Evolutionary conservation across 2,797 vertebrate species (phyloP), one percentile per base, ranked within the genome.

Genomic region (Echeneis naucrates): DNA sequence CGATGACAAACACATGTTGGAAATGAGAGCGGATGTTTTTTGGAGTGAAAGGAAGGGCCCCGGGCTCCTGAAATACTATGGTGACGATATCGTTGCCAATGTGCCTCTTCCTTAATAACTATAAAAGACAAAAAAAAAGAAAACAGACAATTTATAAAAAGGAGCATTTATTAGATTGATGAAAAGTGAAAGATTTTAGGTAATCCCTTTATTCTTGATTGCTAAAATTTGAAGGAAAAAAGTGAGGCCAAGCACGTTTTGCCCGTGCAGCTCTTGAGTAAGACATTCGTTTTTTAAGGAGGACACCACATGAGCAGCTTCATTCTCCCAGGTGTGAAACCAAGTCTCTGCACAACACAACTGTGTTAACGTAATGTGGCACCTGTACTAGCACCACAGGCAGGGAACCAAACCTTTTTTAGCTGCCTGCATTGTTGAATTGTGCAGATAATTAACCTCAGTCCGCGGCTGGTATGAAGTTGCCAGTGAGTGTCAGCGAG

Each of bases 21-120:
- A 99, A 99, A 93, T 99, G 98, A 32, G 98, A 99, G 82, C 98
- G 97, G 93, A 99, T 98, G 94, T 95, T 96, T 94, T 97, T 98
- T 32, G 98, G 97, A 71, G 97, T 99, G 82, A 99, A 99, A 81
- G 98, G 97, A 87, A 98, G 95, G 50, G 98, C 97, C 75, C 98
- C 98, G 0, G 98, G 98, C 90, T 99, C 98, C 94, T 99, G 98
- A 93, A 99, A 99, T 85, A 99, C 96, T 90, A 99, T 97, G 87
- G 98, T 99, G 91, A 99, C 98, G 64, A 99, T 99, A 84, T 99
- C 98, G 76, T 99, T 99, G 90, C 98, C 98, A 51, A 99, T 99
- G 90, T 99, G 98, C 84, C 98, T 95, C 93, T 99, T 99, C 90
- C 97, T 94, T 91, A 99, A 95, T 74, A 99, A 92, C 98, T 99